A percentile compares a stretch with the other conserved stretches of the same genome.
phyloP scores from a whole-genome alignment of 1,140 invertebrate genomes.

The Trachymyrmex cornetzi region DNA sequence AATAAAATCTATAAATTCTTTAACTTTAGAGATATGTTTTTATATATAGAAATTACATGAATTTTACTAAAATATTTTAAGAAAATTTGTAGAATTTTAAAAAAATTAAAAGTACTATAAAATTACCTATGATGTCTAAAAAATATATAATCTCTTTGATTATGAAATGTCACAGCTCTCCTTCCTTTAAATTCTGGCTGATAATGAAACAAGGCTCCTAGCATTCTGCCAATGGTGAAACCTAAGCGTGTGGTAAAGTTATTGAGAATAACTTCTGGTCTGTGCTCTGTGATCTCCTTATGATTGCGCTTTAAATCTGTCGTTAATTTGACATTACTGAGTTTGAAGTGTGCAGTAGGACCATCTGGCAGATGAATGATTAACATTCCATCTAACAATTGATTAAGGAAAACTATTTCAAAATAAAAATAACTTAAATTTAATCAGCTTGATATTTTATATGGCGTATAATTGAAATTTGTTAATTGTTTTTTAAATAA shows the following conservation, averaged over 20 bases:
- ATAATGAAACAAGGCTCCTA: slow-evolving; percentile 98
- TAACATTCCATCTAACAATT: slow-evolving; percentile 92
- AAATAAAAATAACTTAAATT: not conserved
- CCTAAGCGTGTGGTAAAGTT: slow-evolving; percentile 98
- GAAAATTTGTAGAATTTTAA: not conserved
- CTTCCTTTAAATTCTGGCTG: slow-evolving; percentile 97
- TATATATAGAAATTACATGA: not conserved
- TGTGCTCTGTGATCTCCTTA: slow-evolving; percentile 93
- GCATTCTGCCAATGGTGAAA: slow-evolving; percentile 95
- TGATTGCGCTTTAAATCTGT: slow-evolving; percentile 92
- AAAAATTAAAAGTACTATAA: not conserved
- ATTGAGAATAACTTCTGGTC: slow-evolving; percentile 98
- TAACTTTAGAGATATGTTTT: not conserved
- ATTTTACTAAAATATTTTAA: not conserved
- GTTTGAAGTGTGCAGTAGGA: slow-evolving; percentile 96
- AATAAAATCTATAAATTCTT: not conserved
- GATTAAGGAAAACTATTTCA: slow-evolving; percentile 70
- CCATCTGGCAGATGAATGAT: slow-evolving; percentile 98
- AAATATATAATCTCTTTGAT: slow-evolving; percentile 99
- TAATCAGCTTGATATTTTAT: slow-evolving; percentile 1
- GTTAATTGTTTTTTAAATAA: not conserved
- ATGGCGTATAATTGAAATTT: not conserved
- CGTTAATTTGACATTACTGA: slow-evolving; percentile 94
- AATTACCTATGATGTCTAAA: slow-evolving; percentile 97
- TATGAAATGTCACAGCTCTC: slow-evolving; percentile 98